Evolutionary conservation across 2,113 vertebrate genomes (phyloP), one percentile per base, ranked within the genome.

Genomic region (Plectropomus leopardus): DNA sequence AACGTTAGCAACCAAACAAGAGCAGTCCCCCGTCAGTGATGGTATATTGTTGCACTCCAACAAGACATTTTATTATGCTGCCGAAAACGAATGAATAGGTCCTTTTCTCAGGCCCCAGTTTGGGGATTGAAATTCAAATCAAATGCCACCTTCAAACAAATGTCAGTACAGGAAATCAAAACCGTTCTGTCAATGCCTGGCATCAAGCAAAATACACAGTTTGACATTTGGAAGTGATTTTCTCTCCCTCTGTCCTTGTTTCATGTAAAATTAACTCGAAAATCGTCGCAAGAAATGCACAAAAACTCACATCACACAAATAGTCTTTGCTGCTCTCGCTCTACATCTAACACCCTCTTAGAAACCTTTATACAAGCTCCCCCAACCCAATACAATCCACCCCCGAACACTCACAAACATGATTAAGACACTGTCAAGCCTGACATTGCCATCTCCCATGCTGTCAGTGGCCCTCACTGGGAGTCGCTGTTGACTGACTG

Each of bases 101-200:
- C 40, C 57, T 69, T 83, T 83, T 90, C 64, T 83, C 24, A 32
- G 60, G 70, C 75, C 70, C 54, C 76, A 48, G 72, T 80, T 78
- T 70, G 60, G 66, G 90, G 86, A 92, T 84, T 82, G 63, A 82
- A 89, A 92, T 89, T 90, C 84, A 90, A 89, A 91, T 90, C 84
- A 89, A 91, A 94, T 88, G 84, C 84, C 88, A 91, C 85, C 88
- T 86, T 89, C 84, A 83, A 82, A 86, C 82, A 92, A 91, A 92
- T 90, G 88, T 86, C 92, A 92, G 60, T 66, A 69, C 72, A 82
- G 65, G 77, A 86, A 92, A 91, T 90, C 89, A 90, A 77, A 88
- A 86, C 59, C 4, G 8, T 67, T 90, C 77, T 67, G 73, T 80
- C 87, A 78, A 59, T 60, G 77, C 75, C 84, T 53, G 64, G 76